Conservation (phyloP, 1,140 invertebrate genomes). For the Hydropsyche tenuis region DNA sequence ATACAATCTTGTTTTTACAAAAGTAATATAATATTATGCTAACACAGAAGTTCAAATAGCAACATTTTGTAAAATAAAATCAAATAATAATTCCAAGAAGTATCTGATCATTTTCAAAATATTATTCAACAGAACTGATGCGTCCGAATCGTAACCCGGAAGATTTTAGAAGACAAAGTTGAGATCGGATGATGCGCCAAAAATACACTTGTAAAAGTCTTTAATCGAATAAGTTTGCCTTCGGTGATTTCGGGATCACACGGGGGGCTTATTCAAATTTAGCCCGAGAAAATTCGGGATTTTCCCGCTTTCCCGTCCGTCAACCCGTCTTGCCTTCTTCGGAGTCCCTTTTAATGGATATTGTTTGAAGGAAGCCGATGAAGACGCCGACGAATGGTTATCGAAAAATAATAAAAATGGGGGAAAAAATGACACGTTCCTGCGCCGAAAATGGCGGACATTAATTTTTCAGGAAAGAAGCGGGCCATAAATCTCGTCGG, state of each 20-base stretch:
- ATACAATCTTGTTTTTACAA: too few relatives aligned
- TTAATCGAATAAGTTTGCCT: constrained; percentile 35
- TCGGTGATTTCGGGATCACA: constrained; percentile 21
- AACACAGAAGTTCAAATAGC: too few relatives aligned
- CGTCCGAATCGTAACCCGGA: too few relatives aligned
- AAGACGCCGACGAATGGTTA: constrained; percentile 1
- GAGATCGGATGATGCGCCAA: background rate
- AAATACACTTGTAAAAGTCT: constrained; percentile 26
- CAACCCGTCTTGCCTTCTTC: background rate
- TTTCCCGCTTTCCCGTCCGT: background rate
- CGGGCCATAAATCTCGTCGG: background rate
- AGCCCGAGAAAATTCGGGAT: constrained; percentile 2
- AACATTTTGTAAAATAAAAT: too few relatives aligned
- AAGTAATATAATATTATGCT: too few relatives aligned
- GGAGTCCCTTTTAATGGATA: constrained; percentile 1
- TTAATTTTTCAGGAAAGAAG: constrained; percentile 3
- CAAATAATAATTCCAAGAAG: too few relatives aligned
- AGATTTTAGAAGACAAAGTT: too few relatives aligned
- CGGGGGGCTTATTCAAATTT: constrained; percentile 27
- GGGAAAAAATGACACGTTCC: constrained; percentile 7
- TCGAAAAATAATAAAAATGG: background rate
- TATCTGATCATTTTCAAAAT: too few relatives aligned
- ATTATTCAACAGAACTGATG: too few relatives aligned
- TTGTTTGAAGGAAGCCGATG: constrained; percentile 18
- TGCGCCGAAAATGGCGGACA: background rate